A percentile compares a stretch with the other conserved stretches of the same genome.
These are phyloP conservation scores for Proisotoma minuta DNA, from an alignment of 2,888 invertebrate genomes.

Conservation along the genomic window DNA sequence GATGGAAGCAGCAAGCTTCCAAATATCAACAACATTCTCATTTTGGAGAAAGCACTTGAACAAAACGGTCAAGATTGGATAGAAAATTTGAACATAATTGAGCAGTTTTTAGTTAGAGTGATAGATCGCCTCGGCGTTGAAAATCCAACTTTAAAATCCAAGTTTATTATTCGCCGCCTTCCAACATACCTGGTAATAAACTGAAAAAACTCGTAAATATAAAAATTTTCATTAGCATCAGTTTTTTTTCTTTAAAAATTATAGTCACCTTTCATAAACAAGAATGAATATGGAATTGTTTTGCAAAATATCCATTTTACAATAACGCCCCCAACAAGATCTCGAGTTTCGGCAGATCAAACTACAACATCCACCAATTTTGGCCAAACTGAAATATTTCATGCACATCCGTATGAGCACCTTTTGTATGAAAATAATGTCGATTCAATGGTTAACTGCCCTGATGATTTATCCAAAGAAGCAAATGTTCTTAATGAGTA, in stretches of 20 bases:
- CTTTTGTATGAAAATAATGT: background rate
- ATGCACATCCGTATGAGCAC: background rate
- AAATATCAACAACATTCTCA: constrained; percentile 34
- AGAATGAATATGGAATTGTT: constrained; percentile 43
- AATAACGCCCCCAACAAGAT: constrained; percentile 21
- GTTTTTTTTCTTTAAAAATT: background rate
- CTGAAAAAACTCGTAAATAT: constrained; percentile 3
- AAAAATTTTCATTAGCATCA: background rate
- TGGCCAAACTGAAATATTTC: constrained; percentile 37
- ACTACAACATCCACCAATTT: constrained; percentile 29
- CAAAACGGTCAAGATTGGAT: constrained; percentile 36
- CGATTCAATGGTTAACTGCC: background rate
- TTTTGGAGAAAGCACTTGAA: constrained; percentile 41
- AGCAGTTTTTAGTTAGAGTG: constrained; percentile 36
- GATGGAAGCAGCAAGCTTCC: constrained; percentile 12
- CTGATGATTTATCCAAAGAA: constrained; percentile 9
- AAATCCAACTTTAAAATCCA: constrained; percentile 28
- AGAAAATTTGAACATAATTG: constrained; percentile 44
- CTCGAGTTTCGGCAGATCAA: constrained; percentile 15
- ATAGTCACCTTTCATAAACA: constrained; percentile 39
- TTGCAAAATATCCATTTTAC: constrained; percentile 39
- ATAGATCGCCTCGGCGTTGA: constrained; percentile 25
- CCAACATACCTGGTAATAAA: constrained; percentile 41
- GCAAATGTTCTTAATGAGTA: constrained; percentile 25
- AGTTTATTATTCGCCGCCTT: constrained; percentile 39